Evolutionary conservation across 1,140 invertebrate species (phyloP).

Genomic region (Notospermus geniculatus): DNA sequence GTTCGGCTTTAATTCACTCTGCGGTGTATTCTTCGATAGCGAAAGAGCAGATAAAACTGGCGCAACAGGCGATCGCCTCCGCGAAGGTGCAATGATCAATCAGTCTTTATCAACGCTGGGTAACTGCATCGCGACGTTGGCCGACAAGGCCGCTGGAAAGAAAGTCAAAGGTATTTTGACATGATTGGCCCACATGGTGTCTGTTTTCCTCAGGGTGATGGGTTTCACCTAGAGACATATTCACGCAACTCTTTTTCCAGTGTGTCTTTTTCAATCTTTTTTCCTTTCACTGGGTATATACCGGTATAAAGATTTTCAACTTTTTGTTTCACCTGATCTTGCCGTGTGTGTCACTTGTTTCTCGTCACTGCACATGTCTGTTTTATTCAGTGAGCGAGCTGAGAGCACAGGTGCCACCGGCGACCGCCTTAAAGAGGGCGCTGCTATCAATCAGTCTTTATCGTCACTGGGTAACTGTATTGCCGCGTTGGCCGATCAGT

Average conservation of each 20-base stretch:
- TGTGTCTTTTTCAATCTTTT: too few relatives aligned
- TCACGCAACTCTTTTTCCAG: not conserved
- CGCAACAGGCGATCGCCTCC: constrained; percentile 63
- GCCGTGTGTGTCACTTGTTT: too few relatives aligned
- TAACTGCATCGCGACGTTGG: constrained; percentile 64
- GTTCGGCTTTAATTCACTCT: too few relatives aligned
- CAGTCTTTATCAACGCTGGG: constrained; percentile 64
- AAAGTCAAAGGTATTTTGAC: constrained; percentile 39
- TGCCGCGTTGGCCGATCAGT: constrained; percentile 59
- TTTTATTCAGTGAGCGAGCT: constrained; percentile 60
- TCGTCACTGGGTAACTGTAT: constrained; percentile 65
- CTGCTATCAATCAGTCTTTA: constrained; percentile 65
- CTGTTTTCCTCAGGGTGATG: too few relatives aligned
- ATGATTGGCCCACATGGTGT: too few relatives aligned
- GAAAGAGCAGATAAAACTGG: constrained; percentile 63
- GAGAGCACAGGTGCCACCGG: constrained; percentile 62
- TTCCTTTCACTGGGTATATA: too few relatives aligned
- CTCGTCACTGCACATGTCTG: not conserved
- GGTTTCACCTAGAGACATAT: not conserved
- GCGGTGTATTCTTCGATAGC: constrained; percentile 44
- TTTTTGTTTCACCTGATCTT: too few relatives aligned
- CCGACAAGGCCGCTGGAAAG: constrained; percentile 47
- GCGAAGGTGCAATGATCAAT: constrained; percentile 67
- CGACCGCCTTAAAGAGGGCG: constrained; percentile 65
- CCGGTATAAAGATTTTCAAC: too few relatives aligned